Conservation (phyloP, 2,113 vertebrate genomes). For the Jacana jacana region DNA sequence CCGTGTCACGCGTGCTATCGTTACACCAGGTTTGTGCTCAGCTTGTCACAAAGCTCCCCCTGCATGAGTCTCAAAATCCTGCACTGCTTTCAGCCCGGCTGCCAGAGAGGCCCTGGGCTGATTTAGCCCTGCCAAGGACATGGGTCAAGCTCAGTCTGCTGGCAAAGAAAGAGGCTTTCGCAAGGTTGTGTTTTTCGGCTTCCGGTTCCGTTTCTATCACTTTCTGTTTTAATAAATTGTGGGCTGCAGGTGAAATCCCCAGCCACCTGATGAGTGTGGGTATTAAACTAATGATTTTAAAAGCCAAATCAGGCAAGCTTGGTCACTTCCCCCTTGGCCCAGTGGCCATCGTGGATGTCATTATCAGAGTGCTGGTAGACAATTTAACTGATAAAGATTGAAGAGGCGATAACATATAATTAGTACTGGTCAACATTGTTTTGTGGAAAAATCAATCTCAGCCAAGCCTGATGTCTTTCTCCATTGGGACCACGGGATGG, state of each 20-base stretch:
- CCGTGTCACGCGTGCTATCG: rapidly evolving
- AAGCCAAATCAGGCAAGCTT: neutral
- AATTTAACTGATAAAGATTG: neutral
- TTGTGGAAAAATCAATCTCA: conserved; percentile 32
- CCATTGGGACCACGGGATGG: neutral
- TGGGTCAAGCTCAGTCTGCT: neutral
- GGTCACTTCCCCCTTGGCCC: neutral
- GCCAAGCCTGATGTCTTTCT: neutral
- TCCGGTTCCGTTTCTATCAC: neutral
- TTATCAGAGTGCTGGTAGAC: neutral
- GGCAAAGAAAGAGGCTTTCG: neutral
- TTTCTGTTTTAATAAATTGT: neutral
- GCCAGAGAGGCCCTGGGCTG: neutral
- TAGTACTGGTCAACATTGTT: neutral
- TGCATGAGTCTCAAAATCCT: neutral
- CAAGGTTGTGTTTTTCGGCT: rapidly evolving
- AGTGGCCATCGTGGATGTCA: neutral
- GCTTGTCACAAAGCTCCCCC: neutral
- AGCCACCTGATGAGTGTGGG: neutral
- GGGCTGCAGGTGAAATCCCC: neutral
- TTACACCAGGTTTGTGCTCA: rapidly evolving
- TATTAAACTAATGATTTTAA: neutral
- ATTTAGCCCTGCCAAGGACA: neutral
- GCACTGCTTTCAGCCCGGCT: neutral
- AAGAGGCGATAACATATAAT: neutral